Base-by-base conservation (phyloP, 2,797 vertebrate genomes). In the Leptoclinus maculatus region DNA sequence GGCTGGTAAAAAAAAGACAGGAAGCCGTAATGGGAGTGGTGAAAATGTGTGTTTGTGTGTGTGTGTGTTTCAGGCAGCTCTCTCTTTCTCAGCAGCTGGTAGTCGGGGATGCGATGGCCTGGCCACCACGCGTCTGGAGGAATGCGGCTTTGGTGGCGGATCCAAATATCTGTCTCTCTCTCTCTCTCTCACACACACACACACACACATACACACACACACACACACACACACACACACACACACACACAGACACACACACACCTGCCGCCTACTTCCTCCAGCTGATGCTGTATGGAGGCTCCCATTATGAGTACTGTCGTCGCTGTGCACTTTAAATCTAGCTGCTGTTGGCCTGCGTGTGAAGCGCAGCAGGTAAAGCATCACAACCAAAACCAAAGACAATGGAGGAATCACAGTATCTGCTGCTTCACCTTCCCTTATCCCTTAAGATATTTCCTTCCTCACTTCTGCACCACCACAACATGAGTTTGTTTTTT, bases 71-170 rank as follows among this genome's bases (percentile, higher is more conserved):
- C 12, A 66, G 84, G 47, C 36, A 36, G 68, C 56, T 67, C 76
- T 75, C 54, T 78, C 70, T 83, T 56, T 34, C 49, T 74, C 49
- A 90, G 83, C 86, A 90, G 88, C 79, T 88, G 84, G 83, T 74
- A 54, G 86, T 77, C 68, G 25, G 67, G 83, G 80, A 85, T 77
- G 79, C 19, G 59, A 79, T 62, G 82, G 79, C 75, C 53, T 6
- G 67, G 74, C 66, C 79, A 87, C 38, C 77, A 85, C 41, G 34
- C 29, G 56, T 91, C 85, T 86, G 76, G 79, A 88, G 83, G 87
- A 91, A 91, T 81, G 85, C 67, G 19, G 39, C 56, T 73, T 78
- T 1, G 13, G 54, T 70, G 60, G 57, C 36, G 1, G 71, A 84
- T 85, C 73, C 88, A 89, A 85, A 74, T 83, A 80, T 76, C 82